These are phyloP conservation scores for Drosophila auraria DNA, from an alignment of 1,140 invertebrate species.

Conservation along the genomic window DNA sequence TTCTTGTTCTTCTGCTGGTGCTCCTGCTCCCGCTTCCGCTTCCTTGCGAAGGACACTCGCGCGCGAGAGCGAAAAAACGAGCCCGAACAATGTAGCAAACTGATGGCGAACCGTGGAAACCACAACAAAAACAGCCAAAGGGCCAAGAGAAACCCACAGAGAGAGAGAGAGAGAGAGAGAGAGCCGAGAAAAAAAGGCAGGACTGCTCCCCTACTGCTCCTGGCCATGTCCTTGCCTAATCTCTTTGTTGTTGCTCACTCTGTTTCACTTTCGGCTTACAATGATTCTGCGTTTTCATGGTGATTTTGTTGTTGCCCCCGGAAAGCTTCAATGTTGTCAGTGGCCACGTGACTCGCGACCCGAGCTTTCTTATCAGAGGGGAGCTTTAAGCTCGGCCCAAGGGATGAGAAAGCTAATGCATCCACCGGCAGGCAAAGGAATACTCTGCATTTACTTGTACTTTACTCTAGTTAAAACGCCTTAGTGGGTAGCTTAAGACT, in stretches of 20 bases:
- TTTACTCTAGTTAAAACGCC: slow-evolving; percentile 21
- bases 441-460: slow-evolving; percentile 40
- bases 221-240: slow-evolving; percentile 70
- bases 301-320: slow-evolving; percentile 46
- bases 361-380: slow-evolving; percentile 72
- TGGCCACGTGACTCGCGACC: slow-evolving; percentile 60
- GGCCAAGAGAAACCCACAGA: slow-evolving; percentile 16
- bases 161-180: slow-evolving; percentile 22
- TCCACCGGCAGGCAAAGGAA: neutral
- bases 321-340: slow-evolving; percentile 62
- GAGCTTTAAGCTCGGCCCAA: slow-evolving; percentile 25
- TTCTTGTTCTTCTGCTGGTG: slow-evolving; percentile 2
- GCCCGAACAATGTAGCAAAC: slow-evolving; percentile 41
- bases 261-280: slow-evolving; percentile 79
- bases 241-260: slow-evolving; percentile 59
- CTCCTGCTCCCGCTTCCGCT: slow-evolving; percentile 24
- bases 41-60: slow-evolving; percentile 48
- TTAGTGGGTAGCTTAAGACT: slow-evolving; percentile 18
- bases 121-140: slow-evolving; percentile 74
- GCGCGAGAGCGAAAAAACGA: slow-evolving; percentile 30
- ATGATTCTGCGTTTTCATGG: slow-evolving; percentile 82
- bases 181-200: slow-evolving; percentile 32
- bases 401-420: neutral
- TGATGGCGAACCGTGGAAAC: slow-evolving; percentile 44
- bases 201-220: slow-evolving; percentile 47